Percentiles rank a stretch among this genome's conserved stretches.
Conservation (phyloP, 2,797 vertebrate species). For the Botia almorhae region DNA sequence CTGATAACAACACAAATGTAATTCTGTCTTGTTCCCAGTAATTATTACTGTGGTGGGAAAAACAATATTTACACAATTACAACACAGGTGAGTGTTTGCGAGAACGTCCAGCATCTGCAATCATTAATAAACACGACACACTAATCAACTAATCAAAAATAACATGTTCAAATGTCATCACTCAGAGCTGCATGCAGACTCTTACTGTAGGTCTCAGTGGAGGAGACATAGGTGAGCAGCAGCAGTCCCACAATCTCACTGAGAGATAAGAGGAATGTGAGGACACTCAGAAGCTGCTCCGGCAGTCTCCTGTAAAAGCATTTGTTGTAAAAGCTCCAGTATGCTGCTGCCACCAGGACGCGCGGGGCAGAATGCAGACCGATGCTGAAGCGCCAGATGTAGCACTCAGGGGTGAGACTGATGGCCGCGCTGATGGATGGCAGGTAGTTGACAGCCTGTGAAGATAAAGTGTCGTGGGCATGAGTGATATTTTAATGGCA, state of each 20-base stretch:
- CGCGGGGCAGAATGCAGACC: constrained; percentile 91
- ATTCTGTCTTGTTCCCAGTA: background rate
- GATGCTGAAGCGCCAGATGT: constrained; percentile 92
- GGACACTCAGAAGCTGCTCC: constrained; percentile 76
- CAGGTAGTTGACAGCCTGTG: constrained; percentile 91
- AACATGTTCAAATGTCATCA: background rate
- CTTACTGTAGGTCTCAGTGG: constrained; percentile 87
- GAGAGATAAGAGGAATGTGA: constrained; percentile 79
- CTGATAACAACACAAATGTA: background rate
- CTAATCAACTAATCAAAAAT: constrained; percentile 12
- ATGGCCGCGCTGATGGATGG: constrained; percentile 94
- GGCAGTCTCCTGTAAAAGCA: constrained; percentile 69
- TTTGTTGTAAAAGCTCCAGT: constrained; percentile 86
- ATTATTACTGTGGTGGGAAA: too few relatives aligned
- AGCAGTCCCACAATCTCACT: constrained; percentile 86
- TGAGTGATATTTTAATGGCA: background rate
- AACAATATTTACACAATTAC: too few relatives aligned
- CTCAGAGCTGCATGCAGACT: too few relatives aligned
- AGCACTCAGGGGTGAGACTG: constrained; percentile 86
- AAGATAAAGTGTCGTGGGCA: background rate
- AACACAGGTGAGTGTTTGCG: background rate
- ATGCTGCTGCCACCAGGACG: constrained; percentile 79
- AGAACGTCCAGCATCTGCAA: background rate
- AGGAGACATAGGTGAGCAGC: constrained; percentile 92
- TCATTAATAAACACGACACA: background rate